These are phyloP conservation scores for Astyanax mexicanus DNA, from an alignment of 2,797 vertebrate species.

Conservation along the genomic window DNA sequence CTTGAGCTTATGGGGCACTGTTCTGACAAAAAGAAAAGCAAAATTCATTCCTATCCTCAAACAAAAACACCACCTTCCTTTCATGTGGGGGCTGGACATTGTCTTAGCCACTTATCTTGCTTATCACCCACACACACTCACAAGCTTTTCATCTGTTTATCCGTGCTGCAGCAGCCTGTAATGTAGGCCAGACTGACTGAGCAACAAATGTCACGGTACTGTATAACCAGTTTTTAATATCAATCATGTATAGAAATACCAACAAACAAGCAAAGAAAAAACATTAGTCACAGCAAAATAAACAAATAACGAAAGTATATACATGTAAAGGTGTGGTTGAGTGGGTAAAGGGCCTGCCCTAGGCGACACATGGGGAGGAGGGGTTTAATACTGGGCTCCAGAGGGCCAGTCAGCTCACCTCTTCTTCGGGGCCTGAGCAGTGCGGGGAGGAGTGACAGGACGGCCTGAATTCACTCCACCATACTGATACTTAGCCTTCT, in stretches of 20 bases:
- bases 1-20: background rate
- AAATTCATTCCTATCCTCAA: background rate
- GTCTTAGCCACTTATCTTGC: background rate
- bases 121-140: background rate
- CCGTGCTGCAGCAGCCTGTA: background rate
- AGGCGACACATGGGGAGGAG: background rate
- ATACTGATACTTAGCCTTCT: slow-evolving; percentile 96
- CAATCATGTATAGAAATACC: slow-evolving; percentile 8
- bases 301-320: background rate
- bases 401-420: slow-evolving; percentile 78
- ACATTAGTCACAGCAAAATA: slow-evolving; percentile 4
- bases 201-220: background rate
- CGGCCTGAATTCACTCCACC: slow-evolving; percentile 91
- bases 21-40: background rate
- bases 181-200: background rate
- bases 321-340: background rate
- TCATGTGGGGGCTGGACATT: background rate
- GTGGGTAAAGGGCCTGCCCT: background rate
- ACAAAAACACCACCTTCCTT: background rate
- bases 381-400: background rate
- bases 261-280: slow-evolving; percentile 14
- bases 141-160: background rate
- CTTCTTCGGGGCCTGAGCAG: slow-evolving; percentile 92
- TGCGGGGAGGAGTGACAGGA: slow-evolving; percentile 91
- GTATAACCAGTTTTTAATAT: slow-evolving; percentile 11